These are phyloP conservation scores for Agelaius phoeniceus DNA, from an alignment of 2,113 vertebrate species.

Conservation along the genomic window DNA sequence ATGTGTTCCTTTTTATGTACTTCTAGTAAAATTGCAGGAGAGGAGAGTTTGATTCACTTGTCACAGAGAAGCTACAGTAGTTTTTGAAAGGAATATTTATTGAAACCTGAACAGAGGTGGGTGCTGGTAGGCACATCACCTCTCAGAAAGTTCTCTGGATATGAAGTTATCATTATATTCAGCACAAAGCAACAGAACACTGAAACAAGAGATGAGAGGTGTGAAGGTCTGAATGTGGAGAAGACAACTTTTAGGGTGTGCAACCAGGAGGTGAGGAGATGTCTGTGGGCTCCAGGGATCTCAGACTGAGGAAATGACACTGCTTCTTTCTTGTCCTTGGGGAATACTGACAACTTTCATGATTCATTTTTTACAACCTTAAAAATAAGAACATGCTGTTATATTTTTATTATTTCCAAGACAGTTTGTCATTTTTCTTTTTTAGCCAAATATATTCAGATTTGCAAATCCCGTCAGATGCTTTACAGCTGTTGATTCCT, in stretches of 20 bases:
- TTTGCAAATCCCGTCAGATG: neutral
- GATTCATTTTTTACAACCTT: neutral
- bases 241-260: neutral
- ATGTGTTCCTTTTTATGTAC: neutral
- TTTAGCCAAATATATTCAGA: neutral
- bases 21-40: neutral
- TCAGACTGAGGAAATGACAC: rapidly evolving
- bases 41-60: neutral
- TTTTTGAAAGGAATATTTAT: neutral
- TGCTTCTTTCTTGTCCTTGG: neutral
- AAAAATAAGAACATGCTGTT: neutral
- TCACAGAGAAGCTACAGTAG: neutral
- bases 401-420: neutral
- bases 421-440: neutral
- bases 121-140: neutral
- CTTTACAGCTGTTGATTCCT: neutral
- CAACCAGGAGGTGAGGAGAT: neutral
- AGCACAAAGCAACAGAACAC: neutral
- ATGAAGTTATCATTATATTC: neutral
- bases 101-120: neutral
- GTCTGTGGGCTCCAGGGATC: neutral
- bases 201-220: neutral
- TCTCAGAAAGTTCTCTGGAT: neutral
- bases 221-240: neutral
- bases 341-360: neutral